These are phyloP conservation scores for Spilarctia lutea DNA, from an alignment of 2,888 invertebrate genomes.

Conservation along the genomic window DNA sequence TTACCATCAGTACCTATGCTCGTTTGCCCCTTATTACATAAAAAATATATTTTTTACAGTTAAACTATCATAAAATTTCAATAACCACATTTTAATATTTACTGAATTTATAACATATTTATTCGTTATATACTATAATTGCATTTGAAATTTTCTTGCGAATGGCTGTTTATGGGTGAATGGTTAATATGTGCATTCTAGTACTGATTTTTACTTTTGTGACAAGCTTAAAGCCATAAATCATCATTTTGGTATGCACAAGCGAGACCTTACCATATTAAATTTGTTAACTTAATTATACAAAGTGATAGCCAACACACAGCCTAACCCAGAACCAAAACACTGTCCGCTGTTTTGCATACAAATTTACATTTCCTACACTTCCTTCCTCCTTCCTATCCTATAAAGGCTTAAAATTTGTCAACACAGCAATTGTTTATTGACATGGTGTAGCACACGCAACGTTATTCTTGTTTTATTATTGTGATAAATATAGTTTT, in stretches of 20 bases:
- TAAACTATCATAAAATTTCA: not conserved
- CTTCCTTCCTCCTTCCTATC: not conserved
- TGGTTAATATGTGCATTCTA: not conserved
- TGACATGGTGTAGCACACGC: not conserved
- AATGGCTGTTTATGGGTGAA: too few relatives aligned
- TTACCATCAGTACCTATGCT: too few relatives aligned
- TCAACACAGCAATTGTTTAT: not conserved
- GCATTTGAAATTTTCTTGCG: not conserved
- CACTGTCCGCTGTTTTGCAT: not conserved
- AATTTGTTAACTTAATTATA: not conserved
- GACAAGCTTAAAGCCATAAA: not conserved
- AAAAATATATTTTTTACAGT: too few relatives aligned
- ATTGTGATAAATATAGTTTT: not conserved
- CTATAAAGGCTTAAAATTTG: not conserved
- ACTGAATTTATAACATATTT: not conserved
- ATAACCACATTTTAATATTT: not conserved
- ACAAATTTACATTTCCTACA: slow-evolving; percentile 2
- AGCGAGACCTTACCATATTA: not conserved
- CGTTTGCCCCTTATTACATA: too few relatives aligned
- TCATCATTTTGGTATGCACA: not conserved
- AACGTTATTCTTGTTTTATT: not conserved
- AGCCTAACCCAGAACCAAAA: not conserved
- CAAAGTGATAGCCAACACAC: not conserved
- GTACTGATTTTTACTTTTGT: not conserved
- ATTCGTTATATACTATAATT: not conserved